phyloP scores from a whole-genome alignment of 1,140 invertebrate species.

The Meloidogyne floridensis region DNA sequence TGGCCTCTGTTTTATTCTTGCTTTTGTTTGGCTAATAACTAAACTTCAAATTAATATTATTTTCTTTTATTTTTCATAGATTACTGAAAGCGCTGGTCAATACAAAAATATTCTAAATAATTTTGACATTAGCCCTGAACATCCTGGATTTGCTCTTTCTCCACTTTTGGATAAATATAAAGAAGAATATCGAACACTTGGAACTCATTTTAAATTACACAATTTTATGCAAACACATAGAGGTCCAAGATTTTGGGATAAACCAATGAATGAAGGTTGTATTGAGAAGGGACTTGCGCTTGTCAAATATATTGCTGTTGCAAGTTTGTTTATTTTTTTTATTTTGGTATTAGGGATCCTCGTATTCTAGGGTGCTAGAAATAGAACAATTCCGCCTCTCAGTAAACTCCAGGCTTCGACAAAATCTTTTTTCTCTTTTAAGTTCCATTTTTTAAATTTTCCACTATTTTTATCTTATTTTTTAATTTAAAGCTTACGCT shows the following conservation, averaged over 20 bases:
- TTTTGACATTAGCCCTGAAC: conserved; percentile 56
- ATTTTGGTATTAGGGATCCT: no score
- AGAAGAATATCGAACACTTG: conserved; percentile 5
- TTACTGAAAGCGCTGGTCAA: conserved; percentile 52
- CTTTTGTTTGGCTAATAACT: no score
- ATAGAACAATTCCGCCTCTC: no score
- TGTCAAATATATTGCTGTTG: conserved; percentile 54
- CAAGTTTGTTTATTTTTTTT: conserved; percentile 46
- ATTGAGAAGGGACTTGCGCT: conserved; percentile 56
- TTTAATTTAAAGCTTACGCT: neutral
- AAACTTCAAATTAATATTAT: no score
- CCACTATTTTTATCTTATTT: neutral
- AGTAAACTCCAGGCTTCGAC: neutral
- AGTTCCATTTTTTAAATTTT: no score
- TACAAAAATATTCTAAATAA: conserved; percentile 62
- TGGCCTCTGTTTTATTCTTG: no score
- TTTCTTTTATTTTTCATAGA: conserved; percentile 42
- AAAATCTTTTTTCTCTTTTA: no score
- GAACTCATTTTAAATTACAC: neutral
- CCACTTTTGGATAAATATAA: conserved; percentile 45
- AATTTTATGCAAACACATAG: conserved; percentile 18
- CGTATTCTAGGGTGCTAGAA: no score
- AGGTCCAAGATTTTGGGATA: conserved; percentile 62
- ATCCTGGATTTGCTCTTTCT: conserved; percentile 55
- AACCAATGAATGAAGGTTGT: conserved; percentile 60